Evolutionary conservation across 2,797 vertebrate genomes (phyloP), one percentile per base, ranked within the genome.

Genomic region (Periparus ater): DNA sequence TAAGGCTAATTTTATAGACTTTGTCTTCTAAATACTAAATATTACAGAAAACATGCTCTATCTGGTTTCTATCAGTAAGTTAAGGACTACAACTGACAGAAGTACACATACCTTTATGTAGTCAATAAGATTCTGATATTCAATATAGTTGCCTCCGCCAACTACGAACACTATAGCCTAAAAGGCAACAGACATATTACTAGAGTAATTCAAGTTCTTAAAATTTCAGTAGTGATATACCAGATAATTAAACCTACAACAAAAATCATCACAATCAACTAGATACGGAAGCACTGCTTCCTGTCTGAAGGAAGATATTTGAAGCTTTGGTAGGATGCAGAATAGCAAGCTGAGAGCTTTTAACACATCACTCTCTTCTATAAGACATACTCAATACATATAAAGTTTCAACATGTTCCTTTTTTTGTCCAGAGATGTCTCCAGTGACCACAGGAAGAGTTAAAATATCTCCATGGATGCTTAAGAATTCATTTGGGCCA

Each of bases 71-170:
- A 45, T 32, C n/a, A 61, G 30, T 40, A 63, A 67, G 36, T 23
- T 90, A 67, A 5, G 76, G 54, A 90, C 57, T 66, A 81, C 48
- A 70, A 51, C 7, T 0, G 1, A 60, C 21, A 73, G 55, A 91
- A 63, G 27, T 20, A 50, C 54, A 89, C 85, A 4, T 86, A 99
- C 99, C 99, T 99, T 99, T 92, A 98, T 94, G 87, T 99, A 99
- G 98, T 99, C 99, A 85, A 98, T 98, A 91, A 99, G 98, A 97
- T 99, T 99, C 97, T 99, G 99, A 96, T 99, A 99, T 94, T 99
- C 99, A 67, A 99, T 99, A 95, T 99, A 99, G 98, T 99, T 99
- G 94, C 99, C 99, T 86, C 99, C 99, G 97, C 99, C 99, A 16
- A 99, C 99, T 70, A 99, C 98, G 87, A 99, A 99, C 66, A 99